Evolutionary conservation across 2,888 invertebrate genomes (phyloP), one percentile per base, ranked within the genome.

Genomic region (Trimorus sp.): DNA sequence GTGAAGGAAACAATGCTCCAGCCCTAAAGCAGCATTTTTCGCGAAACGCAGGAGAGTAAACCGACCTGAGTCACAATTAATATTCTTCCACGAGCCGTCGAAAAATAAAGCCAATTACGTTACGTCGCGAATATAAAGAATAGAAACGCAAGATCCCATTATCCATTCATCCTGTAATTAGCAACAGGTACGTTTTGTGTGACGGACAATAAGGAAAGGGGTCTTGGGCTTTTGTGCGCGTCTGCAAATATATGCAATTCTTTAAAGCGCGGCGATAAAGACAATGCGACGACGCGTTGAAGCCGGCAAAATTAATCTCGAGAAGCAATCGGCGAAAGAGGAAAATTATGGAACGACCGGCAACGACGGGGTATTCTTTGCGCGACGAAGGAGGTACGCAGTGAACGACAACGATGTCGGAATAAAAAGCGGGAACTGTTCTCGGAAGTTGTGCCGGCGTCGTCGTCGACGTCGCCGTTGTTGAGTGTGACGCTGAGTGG

Each of bases 401-500:
- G 63, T 73, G 53, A 65, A 56, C 71, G 76, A 80, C 75, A 58
- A 76, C 63, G 62, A 69, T n/a, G 53, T 15, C n/a, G 54, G 74
- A 74, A 77, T 76, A 77, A 77, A 79, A 83, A 73, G 76, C 76
- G 65, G 73, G 69, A 76, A 76, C 76, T 70, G 68, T 82, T 83
- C 80, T 82, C 71, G 83, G 82, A 85, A 87, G 77, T 86, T 85
- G 83, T 83, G 82, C 86, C 84, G 84, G 74, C 75, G 68, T 80
- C 60, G 77, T 45, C 76, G 85, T 58, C 68, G 68, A 54, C 48
- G 54, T 37, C 51, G 79, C 70, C 83, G 84, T 78, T 63, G 74
- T 71, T 56, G 77, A 70, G 81, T 84, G 82, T 76, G 75, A 78
- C 71, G 82, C 79, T 77, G 84, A 85, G 83, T 83, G 77, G 83